Percentiles rank a stretch among this genome's conserved stretches.
Evolutionary conservation across 2,113 vertebrate species (phyloP).

Genomic region (Austrofundulus limnaeus): DNA sequence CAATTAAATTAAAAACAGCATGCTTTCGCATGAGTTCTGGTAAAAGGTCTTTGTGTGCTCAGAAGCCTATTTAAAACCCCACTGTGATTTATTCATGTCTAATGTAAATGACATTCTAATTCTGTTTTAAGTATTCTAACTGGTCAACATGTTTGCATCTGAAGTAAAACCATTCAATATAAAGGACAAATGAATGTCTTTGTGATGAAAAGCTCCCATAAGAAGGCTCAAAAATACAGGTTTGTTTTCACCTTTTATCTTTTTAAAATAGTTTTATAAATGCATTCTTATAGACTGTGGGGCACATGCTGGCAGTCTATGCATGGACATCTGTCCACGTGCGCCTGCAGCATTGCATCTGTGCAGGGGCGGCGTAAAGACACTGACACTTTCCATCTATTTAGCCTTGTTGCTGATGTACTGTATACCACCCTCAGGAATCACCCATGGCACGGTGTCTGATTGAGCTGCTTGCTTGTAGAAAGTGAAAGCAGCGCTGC

Average conservation of each 20-base stretch:
- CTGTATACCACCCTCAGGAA: slow-evolving; percentile 59
- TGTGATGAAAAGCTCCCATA: background rate
- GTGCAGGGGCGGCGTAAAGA: slow-evolving; percentile 32
- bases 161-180: background rate
- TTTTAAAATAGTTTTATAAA: slow-evolving; percentile 10
- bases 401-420: slow-evolving; percentile 47
- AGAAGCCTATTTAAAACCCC: no score
- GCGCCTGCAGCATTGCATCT: slow-evolving; percentile 32
- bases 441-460: slow-evolving; percentile 51
- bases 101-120: background rate
- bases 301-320: slow-evolving; percentile 25
- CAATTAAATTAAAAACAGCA: background rate
- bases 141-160: background rate
- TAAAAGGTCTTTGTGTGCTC: background rate
- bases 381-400: slow-evolving; percentile 48
- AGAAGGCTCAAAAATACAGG: background rate
- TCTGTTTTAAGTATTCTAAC: background rate
- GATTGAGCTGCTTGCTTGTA: slow-evolving; percentile 60
- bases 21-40: background rate
- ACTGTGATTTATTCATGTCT: background rate
- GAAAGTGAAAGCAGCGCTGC: slow-evolving; percentile 37
- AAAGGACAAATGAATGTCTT: slow-evolving; percentile 1
- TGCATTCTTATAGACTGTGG: no score
- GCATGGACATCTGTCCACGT: slow-evolving; percentile 4
- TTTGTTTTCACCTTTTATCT: background rate